phyloP scores from a whole-genome alignment of 2,888 invertebrate genomes.

The Papilio gigon region DNA sequence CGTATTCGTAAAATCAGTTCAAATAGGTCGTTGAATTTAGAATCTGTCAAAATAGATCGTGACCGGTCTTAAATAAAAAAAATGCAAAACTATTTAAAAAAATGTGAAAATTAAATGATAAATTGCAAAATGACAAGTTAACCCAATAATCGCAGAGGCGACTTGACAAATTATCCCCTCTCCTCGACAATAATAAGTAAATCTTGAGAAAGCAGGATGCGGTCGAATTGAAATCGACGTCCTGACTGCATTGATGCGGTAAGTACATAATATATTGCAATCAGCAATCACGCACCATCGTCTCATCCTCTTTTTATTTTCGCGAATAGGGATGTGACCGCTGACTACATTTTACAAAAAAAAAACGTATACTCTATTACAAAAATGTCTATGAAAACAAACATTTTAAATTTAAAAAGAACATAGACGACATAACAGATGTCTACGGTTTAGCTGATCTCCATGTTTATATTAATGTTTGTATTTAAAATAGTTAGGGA shows the following conservation, averaged over 20 bases:
- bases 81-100: not conserved
- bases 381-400: not conserved
- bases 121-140: conserved; percentile 24
- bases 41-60: too few species aligned
- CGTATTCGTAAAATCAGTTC: too few species aligned
- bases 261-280: conserved; percentile 74
- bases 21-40: too few species aligned
- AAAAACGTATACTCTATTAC: not conserved
- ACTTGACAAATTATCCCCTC: conserved; percentile 54
- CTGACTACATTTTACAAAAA: not conserved
- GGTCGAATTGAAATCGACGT: conserved; percentile 79
- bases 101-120: conserved; percentile 13
- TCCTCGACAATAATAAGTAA: conserved; percentile 61
- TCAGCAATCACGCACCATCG: conserved; percentile 71
- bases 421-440: too few species aligned
- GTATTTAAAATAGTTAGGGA: too few species aligned
- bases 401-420: too few species aligned
- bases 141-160: conserved; percentile 44
- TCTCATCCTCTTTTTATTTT: conserved; percentile 69
- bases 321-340: conserved; percentile 52
- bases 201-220: conserved; percentile 78
- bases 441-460: too few species aligned
- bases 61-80: too few species aligned
- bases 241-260: conserved; percentile 67
- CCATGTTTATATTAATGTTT: too few species aligned